A percentile compares a stretch with the other conserved stretches of the same genome.
Conservation (phyloP, 2,888 invertebrate species). For the Pachydiplax longipennis region DNA sequence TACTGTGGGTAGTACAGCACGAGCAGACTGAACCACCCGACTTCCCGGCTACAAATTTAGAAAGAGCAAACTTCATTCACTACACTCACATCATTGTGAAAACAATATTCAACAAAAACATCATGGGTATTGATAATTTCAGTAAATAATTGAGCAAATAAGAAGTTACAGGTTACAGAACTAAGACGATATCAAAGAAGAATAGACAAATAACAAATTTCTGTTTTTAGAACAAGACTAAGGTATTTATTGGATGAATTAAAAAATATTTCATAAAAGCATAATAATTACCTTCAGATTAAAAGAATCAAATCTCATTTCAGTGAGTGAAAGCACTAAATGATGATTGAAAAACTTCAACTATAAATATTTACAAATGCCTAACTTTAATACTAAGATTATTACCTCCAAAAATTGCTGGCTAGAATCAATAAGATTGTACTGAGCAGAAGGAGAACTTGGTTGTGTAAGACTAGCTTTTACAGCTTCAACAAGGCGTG, state of each 20-base stretch:
- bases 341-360: too few relatives aligned
- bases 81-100: too few relatives aligned
- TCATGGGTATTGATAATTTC: not conserved
- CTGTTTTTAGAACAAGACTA: too few relatives aligned
- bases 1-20: constrained; percentile 84
- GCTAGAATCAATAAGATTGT: constrained; percentile 81
- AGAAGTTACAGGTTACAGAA: too few relatives aligned
- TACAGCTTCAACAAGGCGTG: constrained; percentile 80
- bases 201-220: too few relatives aligned
- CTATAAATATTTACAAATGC: too few relatives aligned
- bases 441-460: constrained; percentile 77
- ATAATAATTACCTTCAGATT: too few relatives aligned
- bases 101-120: not conserved
- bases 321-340: too few relatives aligned
- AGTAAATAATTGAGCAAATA: not conserved
- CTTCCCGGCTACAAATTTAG: constrained; percentile 65
- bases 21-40: constrained; percentile 77
- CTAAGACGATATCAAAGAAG: too few relatives aligned
- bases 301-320: too few relatives aligned
- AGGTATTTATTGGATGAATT: too few relatives aligned
- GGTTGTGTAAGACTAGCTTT: constrained; percentile 74
- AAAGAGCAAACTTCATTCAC: not conserved
- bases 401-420: constrained; percentile 83
- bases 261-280: too few relatives aligned
- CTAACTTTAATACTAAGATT: not conserved